Base-by-base conservation (phyloP, 2,113 vertebrate genomes). In the Festucalex cinctus region DNA sequence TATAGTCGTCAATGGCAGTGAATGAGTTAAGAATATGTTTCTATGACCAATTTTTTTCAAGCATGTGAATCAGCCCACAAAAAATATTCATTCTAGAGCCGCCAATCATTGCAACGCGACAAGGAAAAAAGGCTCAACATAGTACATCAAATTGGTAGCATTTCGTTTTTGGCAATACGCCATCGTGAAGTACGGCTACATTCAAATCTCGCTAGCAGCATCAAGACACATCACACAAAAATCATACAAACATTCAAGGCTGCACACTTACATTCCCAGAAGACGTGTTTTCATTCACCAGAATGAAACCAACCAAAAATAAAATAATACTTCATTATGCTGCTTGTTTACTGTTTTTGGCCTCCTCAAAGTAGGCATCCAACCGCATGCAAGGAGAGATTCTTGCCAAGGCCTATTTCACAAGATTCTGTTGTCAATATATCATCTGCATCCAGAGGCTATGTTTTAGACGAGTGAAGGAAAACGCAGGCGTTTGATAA, bases 301-400 rank as follows among this genome's bases (percentile, higher is more conserved):
- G 32, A 76, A 74, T 71, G 66, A 41, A 49, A 51, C 65, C 44
- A 28, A 67, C 72, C 70, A 71, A 82, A 71, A 81, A 83, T 75
- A 82, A 71, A 81, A 83, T 75, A 83, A 79, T 71, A 61, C 60
- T 67, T 72, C 48, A 75, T 72, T 74, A 69, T 66, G 32, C 79
- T 64, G 69, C n/a, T 83, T 80, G 73, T 82, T 83, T 82, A 86
- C 78, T 65, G 61, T 44, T 66, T 75, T 74, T 65, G 69, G 61
- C 70, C 54, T 75, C 37, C 75, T 68, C 74, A 71, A 75, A 60
- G 19, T 37, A 12, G 46, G 64, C 28, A 49, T 57, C 60, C 44
- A 77, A 56, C 64, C 59, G 17, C n/a, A 22, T 57, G 37, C 36
- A 32, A 22, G 56, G 41, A 58, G 51, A 72, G 64, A 77, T 80